Conservation (phyloP, 2,113 vertebrate genomes). For the Galeopterus variegatus region DNA sequence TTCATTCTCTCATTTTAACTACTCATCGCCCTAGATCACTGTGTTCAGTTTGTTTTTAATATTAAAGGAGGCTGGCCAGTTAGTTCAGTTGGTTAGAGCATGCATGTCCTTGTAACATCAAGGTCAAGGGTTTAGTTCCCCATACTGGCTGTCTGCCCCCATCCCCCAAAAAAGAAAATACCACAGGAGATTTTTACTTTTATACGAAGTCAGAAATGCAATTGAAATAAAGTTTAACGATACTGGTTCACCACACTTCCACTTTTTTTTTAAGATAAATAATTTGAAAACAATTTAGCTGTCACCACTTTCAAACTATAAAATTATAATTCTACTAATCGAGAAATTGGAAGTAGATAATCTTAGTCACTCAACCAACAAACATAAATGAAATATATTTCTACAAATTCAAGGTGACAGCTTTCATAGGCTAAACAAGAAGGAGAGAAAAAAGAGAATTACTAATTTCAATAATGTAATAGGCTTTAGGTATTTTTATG, state of each 20-base stretch:
- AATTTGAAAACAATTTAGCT: conserved; percentile 15
- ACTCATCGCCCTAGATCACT: background rate
- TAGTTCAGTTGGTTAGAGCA: too few relatives aligned
- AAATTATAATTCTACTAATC: background rate
- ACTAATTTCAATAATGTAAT: background rate
- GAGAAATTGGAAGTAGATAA: background rate
- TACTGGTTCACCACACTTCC: background rate
- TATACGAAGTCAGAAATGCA: background rate
- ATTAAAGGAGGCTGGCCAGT: background rate
- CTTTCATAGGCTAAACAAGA: background rate
- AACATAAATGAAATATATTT: conserved; percentile 24
- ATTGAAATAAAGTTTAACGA: background rate
- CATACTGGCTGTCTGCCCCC: too few relatives aligned
- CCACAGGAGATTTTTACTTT: background rate
- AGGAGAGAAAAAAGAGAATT: background rate
- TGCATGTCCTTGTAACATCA: too few relatives aligned
- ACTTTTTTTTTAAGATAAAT: conserved; percentile 30
- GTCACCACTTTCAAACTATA: background rate
- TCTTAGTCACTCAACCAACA: background rate
- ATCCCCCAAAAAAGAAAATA: too few relatives aligned
- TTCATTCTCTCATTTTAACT: background rate
- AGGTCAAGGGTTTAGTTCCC: too few relatives aligned
- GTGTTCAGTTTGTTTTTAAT: background rate
- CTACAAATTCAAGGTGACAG: background rate
- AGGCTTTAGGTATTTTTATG: background rate